Conservation (phyloP, 2,113 vertebrate species). For the Rafetus swinhoei region DNA sequence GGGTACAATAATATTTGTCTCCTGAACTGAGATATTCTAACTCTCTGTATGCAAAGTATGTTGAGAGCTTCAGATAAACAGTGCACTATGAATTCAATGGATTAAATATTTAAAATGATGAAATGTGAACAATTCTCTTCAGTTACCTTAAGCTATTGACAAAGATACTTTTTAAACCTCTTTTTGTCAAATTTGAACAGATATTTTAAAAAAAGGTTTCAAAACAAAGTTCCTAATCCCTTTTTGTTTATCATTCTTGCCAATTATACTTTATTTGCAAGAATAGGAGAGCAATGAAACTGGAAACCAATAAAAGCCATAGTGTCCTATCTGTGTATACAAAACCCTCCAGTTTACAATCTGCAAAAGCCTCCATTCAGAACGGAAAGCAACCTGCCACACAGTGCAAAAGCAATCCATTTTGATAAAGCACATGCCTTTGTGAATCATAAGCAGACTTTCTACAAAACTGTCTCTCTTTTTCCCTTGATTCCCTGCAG, state of each 20-base stretch:
- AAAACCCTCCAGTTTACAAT: slow-evolving; percentile 50
- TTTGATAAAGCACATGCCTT: slow-evolving; percentile 62
- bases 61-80: slow-evolving; percentile 33
- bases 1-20: not conserved
- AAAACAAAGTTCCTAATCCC: not conserved
- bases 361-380: slow-evolving; percentile 48
- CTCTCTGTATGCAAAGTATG: not conserved
- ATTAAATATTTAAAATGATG: not conserved
- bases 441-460: slow-evolving; percentile 70
- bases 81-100: not conserved
- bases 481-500: slow-evolving; percentile 61
- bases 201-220: not conserved
- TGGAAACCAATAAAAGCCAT: not conserved
- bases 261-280: slow-evolving; percentile 26
- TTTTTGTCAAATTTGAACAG: slow-evolving; percentile 1
- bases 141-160: slow-evolving; percentile 1
- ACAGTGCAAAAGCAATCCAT: slow-evolving; percentile 52
- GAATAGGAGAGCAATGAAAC: not conserved
- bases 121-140: not conserved
- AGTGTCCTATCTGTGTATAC: not conserved
- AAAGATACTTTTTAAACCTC: not conserved
- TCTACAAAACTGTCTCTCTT: slow-evolving; percentile 61
- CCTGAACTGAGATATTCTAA: not conserved
- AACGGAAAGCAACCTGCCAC: slow-evolving; percentile 47
- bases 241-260: not conserved